A percentile compares a stretch with the other conserved stretches of the same genome.
Conservation (phyloP, 2,888 invertebrate species). For the Ptilodon capucinus region DNA sequence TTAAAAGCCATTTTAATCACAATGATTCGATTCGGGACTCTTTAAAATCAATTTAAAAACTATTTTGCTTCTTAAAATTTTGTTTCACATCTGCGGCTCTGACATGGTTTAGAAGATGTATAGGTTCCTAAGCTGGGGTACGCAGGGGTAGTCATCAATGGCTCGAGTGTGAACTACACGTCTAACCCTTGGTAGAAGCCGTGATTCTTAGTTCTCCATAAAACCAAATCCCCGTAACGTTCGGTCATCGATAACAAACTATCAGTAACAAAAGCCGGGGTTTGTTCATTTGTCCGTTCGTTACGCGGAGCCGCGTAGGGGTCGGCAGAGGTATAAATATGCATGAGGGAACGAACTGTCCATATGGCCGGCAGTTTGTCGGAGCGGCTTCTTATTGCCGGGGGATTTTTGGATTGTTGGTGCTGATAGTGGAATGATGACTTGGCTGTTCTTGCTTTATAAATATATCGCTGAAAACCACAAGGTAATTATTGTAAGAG, state of each 20-base stretch:
- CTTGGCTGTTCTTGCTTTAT: neutral
- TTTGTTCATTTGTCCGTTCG: slow-evolving; percentile 42
- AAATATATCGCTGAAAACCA: too few relatives aligned
- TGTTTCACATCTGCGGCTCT: too few relatives aligned
- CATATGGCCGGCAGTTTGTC: slow-evolving; percentile 45
- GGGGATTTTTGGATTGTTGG: neutral
- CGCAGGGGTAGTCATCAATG: too few relatives aligned
- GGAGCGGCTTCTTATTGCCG: slow-evolving; percentile 2
- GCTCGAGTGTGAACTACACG: too few relatives aligned
- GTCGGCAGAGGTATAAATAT: slow-evolving; percentile 46
- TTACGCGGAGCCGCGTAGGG: slow-evolving; percentile 28
- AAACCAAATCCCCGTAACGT: neutral
- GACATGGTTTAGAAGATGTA: too few relatives aligned
- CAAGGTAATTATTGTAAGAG: too few relatives aligned
- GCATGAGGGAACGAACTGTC: slow-evolving; percentile 53
- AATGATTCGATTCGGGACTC: too few relatives aligned
- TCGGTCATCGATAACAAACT: slow-evolving; percentile 20
- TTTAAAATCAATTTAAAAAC: too few relatives aligned
- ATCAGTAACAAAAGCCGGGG: slow-evolving; percentile 39
- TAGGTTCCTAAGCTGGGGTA: too few relatives aligned
- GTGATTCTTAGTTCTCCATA: neutral
- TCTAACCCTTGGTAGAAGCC: too few relatives aligned
- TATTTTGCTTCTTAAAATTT: too few relatives aligned
- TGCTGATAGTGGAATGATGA: neutral
- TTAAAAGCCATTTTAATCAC: too few relatives aligned